phyloP scores from a whole-genome alignment of 1,140 invertebrate species.

The Drosophila quadrilineata region DNA sequence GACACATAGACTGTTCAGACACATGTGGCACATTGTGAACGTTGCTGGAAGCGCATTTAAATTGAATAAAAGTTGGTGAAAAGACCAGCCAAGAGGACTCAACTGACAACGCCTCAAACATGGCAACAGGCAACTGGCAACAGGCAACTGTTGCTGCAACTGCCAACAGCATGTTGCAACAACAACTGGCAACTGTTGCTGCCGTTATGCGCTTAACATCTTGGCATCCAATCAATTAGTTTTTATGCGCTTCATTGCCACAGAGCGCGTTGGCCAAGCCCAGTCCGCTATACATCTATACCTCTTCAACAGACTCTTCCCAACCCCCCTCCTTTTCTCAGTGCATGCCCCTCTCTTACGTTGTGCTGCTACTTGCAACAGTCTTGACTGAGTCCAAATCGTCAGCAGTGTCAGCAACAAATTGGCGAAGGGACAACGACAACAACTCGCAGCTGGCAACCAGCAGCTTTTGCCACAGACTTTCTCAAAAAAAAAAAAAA shows the following conservation, averaged over 20 bases:
- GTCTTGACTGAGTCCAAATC: slow-evolving; percentile 29
- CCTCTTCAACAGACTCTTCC: not conserved
- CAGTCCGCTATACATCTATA: no score
- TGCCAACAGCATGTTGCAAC: slow-evolving; percentile 31
- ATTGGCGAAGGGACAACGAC: slow-evolving; percentile 67
- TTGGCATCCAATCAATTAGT: slow-evolving; percentile 77
- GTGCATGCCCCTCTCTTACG: not conserved
- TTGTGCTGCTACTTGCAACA: not conserved
- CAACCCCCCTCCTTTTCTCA: not conserved
- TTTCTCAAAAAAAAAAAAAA: slow-evolving; percentile 47
- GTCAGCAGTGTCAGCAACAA: slow-evolving; percentile 68
- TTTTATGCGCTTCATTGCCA: slow-evolving; percentile 74
- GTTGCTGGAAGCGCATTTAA: slow-evolving; percentile 76
- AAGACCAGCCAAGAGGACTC: slow-evolving; percentile 22
- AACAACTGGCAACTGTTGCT: slow-evolving; percentile 44
- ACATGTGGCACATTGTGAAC: no score
- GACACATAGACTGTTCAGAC: slow-evolving; percentile 48
- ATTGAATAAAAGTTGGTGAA: slow-evolving; percentile 74
- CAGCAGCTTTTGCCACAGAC: slow-evolving; percentile 57
- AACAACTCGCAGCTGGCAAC: slow-evolving; percentile 41
- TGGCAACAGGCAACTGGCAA: slow-evolving; percentile 20
- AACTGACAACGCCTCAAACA: slow-evolving; percentile 47
- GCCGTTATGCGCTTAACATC: slow-evolving; percentile 77
- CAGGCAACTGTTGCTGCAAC: slow-evolving; percentile 43
- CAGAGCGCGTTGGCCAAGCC: slow-evolving; percentile 49